Evolutionary conservation across 2,797 vertebrate genomes (phyloP).

Genomic region (Tauraco hartlaubi): DNA sequence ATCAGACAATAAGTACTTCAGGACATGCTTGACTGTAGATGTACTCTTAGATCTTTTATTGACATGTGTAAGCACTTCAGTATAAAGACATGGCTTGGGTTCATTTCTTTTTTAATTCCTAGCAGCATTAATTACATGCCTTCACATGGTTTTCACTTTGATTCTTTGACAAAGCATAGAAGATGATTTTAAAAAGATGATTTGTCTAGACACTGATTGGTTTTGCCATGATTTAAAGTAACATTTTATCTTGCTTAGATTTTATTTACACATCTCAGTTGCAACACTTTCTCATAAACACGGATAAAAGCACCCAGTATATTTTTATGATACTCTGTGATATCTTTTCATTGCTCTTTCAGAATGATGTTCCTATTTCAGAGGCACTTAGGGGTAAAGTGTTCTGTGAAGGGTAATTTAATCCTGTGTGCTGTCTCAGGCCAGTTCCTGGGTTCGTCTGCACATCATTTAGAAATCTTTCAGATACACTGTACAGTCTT

Average conservation of each 20-base stretch:
- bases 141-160: not conserved
- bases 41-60: not conserved
- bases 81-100: not conserved
- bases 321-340: not conserved
- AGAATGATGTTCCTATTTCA: constrained; percentile 84
- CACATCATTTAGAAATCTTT: constrained; percentile 74
- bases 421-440: constrained; percentile 17
- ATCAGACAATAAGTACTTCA: not conserved
- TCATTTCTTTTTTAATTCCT: not conserved
- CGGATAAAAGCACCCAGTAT: not conserved
- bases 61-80: not conserved
- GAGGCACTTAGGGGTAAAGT: constrained; percentile 66
- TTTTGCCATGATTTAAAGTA: constrained; percentile 47
- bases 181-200: not conserved
- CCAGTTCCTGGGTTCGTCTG: constrained; percentile 42
- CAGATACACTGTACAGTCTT: constrained; percentile 42
- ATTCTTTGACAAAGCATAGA: not conserved
- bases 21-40: not conserved
- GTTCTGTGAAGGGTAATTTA: constrained; percentile 61
- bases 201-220: not conserved
- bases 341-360: constrained; percentile 18
- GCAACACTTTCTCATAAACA: constrained; percentile 28
- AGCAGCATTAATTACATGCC: not conserved
- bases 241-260: not conserved
- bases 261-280: not conserved